Conservation (phyloP, 2,888 invertebrate genomes). For the Gnatocerus cornutus region DNA sequence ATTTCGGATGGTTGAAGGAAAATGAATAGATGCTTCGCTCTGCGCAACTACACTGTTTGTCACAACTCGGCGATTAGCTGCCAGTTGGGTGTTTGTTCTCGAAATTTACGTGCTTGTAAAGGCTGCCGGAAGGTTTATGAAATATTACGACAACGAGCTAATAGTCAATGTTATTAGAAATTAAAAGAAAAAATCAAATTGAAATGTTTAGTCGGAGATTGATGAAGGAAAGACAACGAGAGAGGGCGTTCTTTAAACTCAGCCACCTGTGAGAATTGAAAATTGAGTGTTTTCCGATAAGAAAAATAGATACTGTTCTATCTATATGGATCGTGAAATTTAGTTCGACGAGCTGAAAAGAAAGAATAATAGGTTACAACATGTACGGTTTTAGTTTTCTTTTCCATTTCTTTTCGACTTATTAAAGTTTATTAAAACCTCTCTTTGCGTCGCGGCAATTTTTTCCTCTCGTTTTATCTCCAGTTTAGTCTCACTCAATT, state of each 20-base stretch:
- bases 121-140: conserved; percentile 22
- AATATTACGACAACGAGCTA: conserved; percentile 1
- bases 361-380: too few relatives aligned
- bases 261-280: conserved; percentile 32
- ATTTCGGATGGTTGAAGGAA: conserved; percentile 34
- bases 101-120: conserved; percentile 34
- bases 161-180: not conserved
- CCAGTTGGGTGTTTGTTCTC: conserved; percentile 37
- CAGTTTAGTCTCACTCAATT: conserved; percentile 16
- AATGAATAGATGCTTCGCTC: conserved; percentile 40
- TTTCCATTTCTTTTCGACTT: too few relatives aligned
- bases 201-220: not conserved
- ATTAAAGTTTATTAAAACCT: too few relatives aligned
- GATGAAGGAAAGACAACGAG: too few relatives aligned
- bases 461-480: not conserved
- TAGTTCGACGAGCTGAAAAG: not conserved
- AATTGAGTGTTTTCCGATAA: conserved; percentile 17
- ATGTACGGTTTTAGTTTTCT: too few relatives aligned
- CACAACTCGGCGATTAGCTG: conserved; percentile 41
- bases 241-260: conserved; percentile 14
- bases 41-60: conserved; percentile 41
- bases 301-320: conserved; percentile 9
- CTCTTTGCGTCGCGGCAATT: too few relatives aligned
- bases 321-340: conserved; percentile 12
- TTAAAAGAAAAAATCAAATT: too few relatives aligned